These are phyloP conservation scores for Equus przewalskii DNA, from an alignment of 2,113 vertebrate genomes.

Conservation along the genomic window DNA sequence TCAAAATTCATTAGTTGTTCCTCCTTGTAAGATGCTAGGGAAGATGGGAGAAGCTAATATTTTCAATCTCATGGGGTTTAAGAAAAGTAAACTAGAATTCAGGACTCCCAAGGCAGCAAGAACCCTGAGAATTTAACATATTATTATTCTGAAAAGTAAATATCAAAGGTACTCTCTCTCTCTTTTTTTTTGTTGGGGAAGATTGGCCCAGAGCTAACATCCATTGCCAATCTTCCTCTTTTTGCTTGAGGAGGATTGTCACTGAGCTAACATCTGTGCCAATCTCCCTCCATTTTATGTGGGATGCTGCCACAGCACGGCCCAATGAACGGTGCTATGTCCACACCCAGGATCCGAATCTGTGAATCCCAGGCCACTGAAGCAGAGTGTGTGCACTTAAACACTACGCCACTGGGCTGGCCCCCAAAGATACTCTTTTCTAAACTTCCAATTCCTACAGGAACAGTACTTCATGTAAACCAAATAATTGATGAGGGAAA, in stretches of 20 bases:
- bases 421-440: background rate
- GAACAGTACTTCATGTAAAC: background rate
- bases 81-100: background rate
- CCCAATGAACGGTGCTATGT: too few relatives aligned
- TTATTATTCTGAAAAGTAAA: background rate
- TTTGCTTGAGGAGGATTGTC: too few relatives aligned
- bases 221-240: too few relatives aligned
- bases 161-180: background rate
- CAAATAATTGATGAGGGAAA: background rate
- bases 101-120: background rate
- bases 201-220: too few relatives aligned
- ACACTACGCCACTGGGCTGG: too few relatives aligned
- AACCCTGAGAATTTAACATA: background rate
- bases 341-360: too few relatives aligned
- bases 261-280: too few relatives aligned
- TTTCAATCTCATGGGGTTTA: background rate
- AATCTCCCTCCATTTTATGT: too few relatives aligned
- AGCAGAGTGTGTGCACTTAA: too few relatives aligned
- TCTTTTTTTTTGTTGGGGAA: too few relatives aligned
- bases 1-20: background rate
- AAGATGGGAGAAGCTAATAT: background rate
- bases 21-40: background rate
- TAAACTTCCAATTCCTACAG: background rate
- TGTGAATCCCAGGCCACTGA: too few relatives aligned
- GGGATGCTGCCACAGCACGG: too few relatives aligned